Evolutionary conservation across 2,888 invertebrate genomes (phyloP).

Genomic region (Himalopsyche kuldschensis): DNA sequence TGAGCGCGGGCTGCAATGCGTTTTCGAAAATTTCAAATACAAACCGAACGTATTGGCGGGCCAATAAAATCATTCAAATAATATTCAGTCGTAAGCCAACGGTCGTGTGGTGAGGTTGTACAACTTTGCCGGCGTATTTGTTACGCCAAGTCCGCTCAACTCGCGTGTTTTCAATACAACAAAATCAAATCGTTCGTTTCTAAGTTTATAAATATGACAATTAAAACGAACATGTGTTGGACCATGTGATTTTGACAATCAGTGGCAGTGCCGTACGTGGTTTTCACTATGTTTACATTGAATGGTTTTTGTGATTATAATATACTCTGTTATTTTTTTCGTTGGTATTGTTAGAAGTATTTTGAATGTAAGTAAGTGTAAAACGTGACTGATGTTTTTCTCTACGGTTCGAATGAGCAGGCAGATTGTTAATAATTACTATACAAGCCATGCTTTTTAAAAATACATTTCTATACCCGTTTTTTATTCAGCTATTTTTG

Average conservation of each 20-base stretch:
- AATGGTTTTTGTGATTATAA: neutral
- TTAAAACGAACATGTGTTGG: neutral
- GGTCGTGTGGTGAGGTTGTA: neutral
- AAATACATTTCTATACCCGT: too few relatives aligned
- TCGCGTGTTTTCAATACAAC: neutral
- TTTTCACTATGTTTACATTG: neutral
- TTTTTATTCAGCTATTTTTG: too few relatives aligned
- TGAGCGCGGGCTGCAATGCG: neutral
- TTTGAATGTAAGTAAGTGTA: neutral
- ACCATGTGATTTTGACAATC: neutral
- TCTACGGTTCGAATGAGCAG: neutral
- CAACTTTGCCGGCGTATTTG: neutral
- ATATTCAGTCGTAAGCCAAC: neutral
- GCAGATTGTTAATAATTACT: neutral
- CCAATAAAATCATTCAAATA: neutral
- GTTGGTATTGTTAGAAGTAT: neutral
- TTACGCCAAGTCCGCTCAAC: neutral
- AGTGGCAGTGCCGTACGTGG: neutral
- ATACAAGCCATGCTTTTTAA: too few relatives aligned
- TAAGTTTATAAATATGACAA: neutral
- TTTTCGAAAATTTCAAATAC: neutral
- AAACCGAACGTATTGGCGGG: neutral
- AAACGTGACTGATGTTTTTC: neutral
- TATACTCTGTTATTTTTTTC: neutral
- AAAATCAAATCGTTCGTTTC: neutral